Conservation (phyloP, 2,797 vertebrate genomes). For the Sebastes hubbsi region DNA sequence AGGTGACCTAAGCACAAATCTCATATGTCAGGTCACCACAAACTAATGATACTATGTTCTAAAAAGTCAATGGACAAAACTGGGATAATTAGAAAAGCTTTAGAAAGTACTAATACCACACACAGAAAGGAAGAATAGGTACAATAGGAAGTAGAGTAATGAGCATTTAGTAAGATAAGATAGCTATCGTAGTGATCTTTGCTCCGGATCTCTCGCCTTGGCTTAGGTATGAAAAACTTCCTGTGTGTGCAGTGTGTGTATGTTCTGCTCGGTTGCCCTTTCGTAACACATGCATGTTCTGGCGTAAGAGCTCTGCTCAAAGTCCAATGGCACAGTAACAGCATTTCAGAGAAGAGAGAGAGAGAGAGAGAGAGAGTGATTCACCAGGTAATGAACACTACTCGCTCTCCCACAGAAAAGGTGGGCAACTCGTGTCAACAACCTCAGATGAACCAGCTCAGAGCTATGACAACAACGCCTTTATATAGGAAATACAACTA, state of each 20-base stretch:
- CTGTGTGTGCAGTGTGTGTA: slow-evolving; percentile 27
- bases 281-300: slow-evolving; percentile 35
- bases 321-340: slow-evolving; percentile 43
- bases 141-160: slow-evolving; percentile 47
- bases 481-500: slow-evolving; percentile 34
- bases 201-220: neutral
- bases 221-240: slow-evolving; percentile 12
- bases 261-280: slow-evolving; percentile 35
- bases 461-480: slow-evolving; percentile 42
- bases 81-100: slow-evolving; percentile 9
- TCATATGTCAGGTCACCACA: slow-evolving; percentile 3
- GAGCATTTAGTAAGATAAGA: slow-evolving; percentile 41
- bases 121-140: neutral
- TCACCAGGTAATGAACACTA: slow-evolving; percentile 44
- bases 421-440: slow-evolving; percentile 55
- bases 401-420: slow-evolving; percentile 44
- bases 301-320: slow-evolving; percentile 40
- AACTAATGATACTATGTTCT: neutral
- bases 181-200: slow-evolving; percentile 36
- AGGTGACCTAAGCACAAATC: neutral
- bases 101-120: neutral
- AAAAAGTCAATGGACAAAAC: slow-evolving; percentile 14
- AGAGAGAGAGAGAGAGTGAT: slow-evolving; percentile 20
- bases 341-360: slow-evolving; percentile 16
- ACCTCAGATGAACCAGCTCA: slow-evolving; percentile 36